Conservation (phyloP, 2,888 invertebrate genomes). For the Phrixothrix hirtus region DNA sequence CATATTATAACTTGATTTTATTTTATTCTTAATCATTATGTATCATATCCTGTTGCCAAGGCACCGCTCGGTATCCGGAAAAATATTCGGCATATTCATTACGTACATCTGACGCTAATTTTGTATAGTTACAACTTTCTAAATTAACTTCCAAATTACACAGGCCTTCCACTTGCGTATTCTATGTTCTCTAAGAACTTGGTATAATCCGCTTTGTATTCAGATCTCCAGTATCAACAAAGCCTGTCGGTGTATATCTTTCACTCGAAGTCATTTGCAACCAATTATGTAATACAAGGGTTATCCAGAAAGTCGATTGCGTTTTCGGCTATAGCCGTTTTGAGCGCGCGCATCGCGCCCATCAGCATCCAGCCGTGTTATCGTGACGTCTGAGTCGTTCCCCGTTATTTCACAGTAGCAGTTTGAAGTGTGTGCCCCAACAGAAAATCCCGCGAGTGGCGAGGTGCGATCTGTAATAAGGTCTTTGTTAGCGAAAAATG, state of each 20-base stretch:
- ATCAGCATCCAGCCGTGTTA: too few species aligned
- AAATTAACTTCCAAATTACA: conserved; percentile 22
- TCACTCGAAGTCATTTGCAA: conserved; percentile 27
- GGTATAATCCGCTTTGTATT: conserved; percentile 15
- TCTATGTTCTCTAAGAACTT: conserved; percentile 33
- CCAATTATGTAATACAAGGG: conserved; percentile 24
- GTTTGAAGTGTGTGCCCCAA: too few species aligned
- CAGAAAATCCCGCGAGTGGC: too few species aligned
- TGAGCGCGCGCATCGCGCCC: too few species aligned
- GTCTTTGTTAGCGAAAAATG: too few species aligned
- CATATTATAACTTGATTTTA: too few species aligned
- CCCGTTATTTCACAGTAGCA: too few species aligned
- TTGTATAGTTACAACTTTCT: conserved; percentile 23
- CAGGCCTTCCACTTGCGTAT: conserved; percentile 27
- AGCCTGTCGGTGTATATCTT: conserved; percentile 28
- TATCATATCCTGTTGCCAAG: conserved; percentile 34
- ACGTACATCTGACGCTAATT: conserved; percentile 17
- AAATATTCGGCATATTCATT: conserved; percentile 31
- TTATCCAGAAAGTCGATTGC: too few species aligned
- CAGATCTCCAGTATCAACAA: conserved; percentile 21
- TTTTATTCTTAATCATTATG: conserved; percentile 19
- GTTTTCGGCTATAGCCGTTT: too few species aligned
- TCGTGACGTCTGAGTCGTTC: too few species aligned
- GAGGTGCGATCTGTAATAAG: too few species aligned
- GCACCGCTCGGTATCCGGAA: conserved; percentile 30